Base-by-base conservation (phyloP, 2,113 vertebrate species). In the Passer montanus region DNA sequence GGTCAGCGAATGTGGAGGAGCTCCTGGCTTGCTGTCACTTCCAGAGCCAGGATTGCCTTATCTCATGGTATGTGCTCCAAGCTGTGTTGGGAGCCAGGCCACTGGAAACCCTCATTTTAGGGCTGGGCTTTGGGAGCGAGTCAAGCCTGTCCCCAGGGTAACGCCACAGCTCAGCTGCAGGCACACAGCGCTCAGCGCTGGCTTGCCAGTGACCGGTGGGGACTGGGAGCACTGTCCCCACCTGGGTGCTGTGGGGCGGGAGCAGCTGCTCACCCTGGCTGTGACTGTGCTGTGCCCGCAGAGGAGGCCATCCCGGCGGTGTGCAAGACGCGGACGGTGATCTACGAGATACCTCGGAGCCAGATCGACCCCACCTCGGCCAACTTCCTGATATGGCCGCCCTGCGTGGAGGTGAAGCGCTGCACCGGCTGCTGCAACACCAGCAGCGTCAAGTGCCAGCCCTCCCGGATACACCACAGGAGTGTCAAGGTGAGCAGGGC, bases 311-410 rank as follows among this genome's bases (percentile, higher is more conserved):
- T 99, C 94, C 99, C 99, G 1, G 99, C 99, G 1, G 98, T 98
- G 96, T 99, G 99, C 92, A 99, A 99, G 98, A 99, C 99, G 13
- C 98, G 99, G 90, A 99, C 99, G 30, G 99, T 99, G 97, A 99
- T 99, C 95, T 99, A 99, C 3, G 99, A 99, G 98, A 99, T 99
- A 96, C 99, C 99, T 94, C 98, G 99, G 97, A 99, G 99, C 97
- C 99, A 99, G 98, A 99, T 99, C 64, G 99, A 99, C 97, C 99
- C 99, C 95, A 99, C 99, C 7, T 99, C 99, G 7, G 99, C 99
- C 96, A 99, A 99, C 97, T 99, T 99, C 97, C 98, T 99, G 98
- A 99, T 99, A 97, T 99, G 99, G 99, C 99, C 99, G 1, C 98
- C 99, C 15, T 99, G 99, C 13, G 99, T 99, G 98, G 99, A 99